Base-by-base conservation (phyloP, 2,113 vertebrate genomes). In the Rana temporaria region DNA sequence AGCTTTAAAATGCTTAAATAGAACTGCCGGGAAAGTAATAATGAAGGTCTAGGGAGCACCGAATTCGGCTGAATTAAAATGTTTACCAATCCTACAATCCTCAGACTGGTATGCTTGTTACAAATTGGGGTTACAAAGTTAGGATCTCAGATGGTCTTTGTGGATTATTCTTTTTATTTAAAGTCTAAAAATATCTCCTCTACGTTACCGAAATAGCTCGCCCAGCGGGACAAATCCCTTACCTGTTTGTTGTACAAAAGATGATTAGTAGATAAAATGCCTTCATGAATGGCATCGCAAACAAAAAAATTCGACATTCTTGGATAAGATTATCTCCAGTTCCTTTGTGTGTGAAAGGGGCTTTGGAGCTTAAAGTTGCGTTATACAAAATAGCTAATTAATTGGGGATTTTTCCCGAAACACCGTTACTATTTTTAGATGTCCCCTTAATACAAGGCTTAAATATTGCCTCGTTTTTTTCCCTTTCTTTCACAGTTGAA, bases 401-500 rank as follows among this genome's bases (percentile, higher is more conserved):
- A 93, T 88, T 90, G 89, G 87, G 85, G 70, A 88, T 87, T 87
- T 90, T 92, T 92, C 85, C 14, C 84, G 89, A 87, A 90, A 84
- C 84, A 57, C 78, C 86, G 81, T 87, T 86, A 48, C 90, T 91
- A 83, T 89, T 90, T 92, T 87, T 87, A 87, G 88, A 70, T 38
- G 17, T 6, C 4, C 88, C 86, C 85, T 57, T 89, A 87, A 89
- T 63, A 84, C 68, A 80, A 86, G 88, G 84, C 89, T 87, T 90
- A 88, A 87, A 88, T 88, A 90, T 90, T 93, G 90, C 87, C 69
- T 90, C 89, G 89, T 90, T 89, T 87, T 89, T 85, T 87, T 89
- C 90, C 90, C 91, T 88, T 84, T 86, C 22, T 91, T 91, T 86
- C 82, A 85, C 78, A 79, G 87, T 87, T 91, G 86, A 85, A 92